Evolutionary conservation across 2,888 invertebrate species (phyloP).

Genomic region (Leucophora obtusa): DNA sequence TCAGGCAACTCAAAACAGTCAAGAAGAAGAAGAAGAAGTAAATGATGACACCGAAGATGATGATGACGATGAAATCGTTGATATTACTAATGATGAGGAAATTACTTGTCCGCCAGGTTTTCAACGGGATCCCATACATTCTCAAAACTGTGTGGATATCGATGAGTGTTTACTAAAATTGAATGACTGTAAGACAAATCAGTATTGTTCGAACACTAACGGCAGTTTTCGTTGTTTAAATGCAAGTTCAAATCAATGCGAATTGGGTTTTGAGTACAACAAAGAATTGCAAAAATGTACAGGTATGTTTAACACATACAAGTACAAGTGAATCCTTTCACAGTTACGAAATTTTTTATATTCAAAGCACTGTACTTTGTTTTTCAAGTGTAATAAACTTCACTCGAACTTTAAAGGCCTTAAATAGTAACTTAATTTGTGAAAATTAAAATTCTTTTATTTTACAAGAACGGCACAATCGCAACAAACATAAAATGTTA

Average conservation of each 20-base stretch:
- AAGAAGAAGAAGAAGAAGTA: constrained; percentile 21
- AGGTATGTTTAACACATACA: constrained; percentile 78
- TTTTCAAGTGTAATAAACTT: too few relatives aligned
- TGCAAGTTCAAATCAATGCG: constrained; percentile 71
- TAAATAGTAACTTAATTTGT: too few relatives aligned
- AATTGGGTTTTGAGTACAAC: constrained; percentile 81
- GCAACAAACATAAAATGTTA: too few relatives aligned
- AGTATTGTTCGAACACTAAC: constrained; percentile 84
- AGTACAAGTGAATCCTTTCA: too few relatives aligned
- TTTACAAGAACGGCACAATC: too few relatives aligned
- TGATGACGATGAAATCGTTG: constrained; percentile 3
- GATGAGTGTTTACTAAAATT: constrained; percentile 84
- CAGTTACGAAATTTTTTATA: too few relatives aligned
- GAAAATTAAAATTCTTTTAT: too few relatives aligned
- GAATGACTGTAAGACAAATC: constrained; percentile 82
- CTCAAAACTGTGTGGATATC: constrained; percentile 81
- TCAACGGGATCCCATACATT: constrained; percentile 74
- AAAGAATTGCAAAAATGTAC: constrained; percentile 80
- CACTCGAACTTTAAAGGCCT: too few relatives aligned
- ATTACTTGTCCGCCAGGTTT: constrained; percentile 79
- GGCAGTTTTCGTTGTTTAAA: constrained; percentile 83
- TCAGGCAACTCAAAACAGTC: constrained; percentile 12
- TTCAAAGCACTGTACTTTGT: too few relatives aligned
- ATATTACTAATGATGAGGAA: not conserved
- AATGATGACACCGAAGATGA: constrained; percentile 37